Conservation (phyloP, 2,113 vertebrate genomes). For the Myodes glareolus region DNA sequence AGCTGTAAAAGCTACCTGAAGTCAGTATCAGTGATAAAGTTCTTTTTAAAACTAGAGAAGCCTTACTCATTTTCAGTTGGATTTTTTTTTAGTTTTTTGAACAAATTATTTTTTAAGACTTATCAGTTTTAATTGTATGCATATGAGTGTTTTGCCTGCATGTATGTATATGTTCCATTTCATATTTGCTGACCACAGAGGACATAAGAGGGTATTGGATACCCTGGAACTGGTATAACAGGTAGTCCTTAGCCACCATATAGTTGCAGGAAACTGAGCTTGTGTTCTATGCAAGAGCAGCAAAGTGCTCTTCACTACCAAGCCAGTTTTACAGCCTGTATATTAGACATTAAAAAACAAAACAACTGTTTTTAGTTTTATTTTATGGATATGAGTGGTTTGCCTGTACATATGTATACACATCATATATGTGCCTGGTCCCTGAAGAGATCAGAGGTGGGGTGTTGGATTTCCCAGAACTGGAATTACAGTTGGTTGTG, state of each 20-base stretch:
- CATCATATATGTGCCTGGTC: not conserved
- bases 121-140: not conserved
- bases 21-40: conserved; percentile 19
- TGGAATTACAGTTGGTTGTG: not conserved
- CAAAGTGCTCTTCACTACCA: not conserved
- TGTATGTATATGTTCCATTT: not conserved
- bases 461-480: not conserved
- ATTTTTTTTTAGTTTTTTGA: conserved; percentile 3
- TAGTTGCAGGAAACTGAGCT: not conserved
- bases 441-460: not conserved
- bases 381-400: not conserved
- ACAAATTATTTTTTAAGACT: not conserved
- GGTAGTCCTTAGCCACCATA: not conserved
- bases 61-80: not conserved
- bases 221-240: not conserved
- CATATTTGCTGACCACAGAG: not conserved
- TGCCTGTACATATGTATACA: too few species aligned
- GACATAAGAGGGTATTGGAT: not conserved
- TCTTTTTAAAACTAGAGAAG: not conserved
- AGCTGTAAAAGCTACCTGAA: conserved; percentile 6
- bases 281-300: not conserved
- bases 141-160: not conserved
- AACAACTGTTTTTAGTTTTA: not conserved
- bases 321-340: not conserved
- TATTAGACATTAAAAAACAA: not conserved